Base-by-base conservation (phyloP, 2,113 vertebrate species). In the Psettodes erumei region DNA sequence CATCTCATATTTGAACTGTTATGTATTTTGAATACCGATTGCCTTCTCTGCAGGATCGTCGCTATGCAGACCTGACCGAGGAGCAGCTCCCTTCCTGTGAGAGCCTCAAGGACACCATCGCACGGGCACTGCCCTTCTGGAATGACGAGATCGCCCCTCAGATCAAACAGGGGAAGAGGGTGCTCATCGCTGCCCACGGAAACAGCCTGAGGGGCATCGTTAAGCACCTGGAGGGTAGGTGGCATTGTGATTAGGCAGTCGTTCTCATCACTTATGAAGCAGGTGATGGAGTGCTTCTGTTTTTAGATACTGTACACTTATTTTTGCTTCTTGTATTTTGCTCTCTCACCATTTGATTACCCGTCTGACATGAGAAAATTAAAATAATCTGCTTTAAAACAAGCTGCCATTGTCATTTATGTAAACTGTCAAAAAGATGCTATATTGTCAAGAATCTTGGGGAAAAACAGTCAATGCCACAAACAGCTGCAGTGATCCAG, bases 21-120 rank as follows among this genome's bases (percentile, higher is more conserved):
- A 48, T 51, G 1, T 32, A 56, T 30, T 56, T 72, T 13, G 35
- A 2, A 51, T 10, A n/a, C 10, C 68, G 4, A 28, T 28, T 27
- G 13, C 43, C 45, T 56, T 68, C 18, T 38, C 38, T 65, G 8
- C 72, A 97, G 93, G 95, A 95, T 80, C 96, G 96, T 11, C 95
- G 96, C 30, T 98, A 98, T 4, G 93, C 90, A 12, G 92, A 88
- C 64, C 90, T 98, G 76, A 69, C 91, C 0, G 92, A 89, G 25
- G 90, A 91, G 3, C 96, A 98, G 69, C 93, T 98, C 81, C 96
- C 96, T 10, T 91, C 92, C 8, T 97, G 96, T 0, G 96, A 98
- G 82, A 97, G 96, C 84, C 92, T 98, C 6, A 98, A 98, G 86
- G 96, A 98, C 89, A 98, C 96, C 66, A 98, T 98, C 0, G 96